Evolutionary conservation across 2,113 vertebrate genomes (phyloP), one percentile per base, ranked within the genome.

Genomic region (Chlamydotis undulata): DNA sequence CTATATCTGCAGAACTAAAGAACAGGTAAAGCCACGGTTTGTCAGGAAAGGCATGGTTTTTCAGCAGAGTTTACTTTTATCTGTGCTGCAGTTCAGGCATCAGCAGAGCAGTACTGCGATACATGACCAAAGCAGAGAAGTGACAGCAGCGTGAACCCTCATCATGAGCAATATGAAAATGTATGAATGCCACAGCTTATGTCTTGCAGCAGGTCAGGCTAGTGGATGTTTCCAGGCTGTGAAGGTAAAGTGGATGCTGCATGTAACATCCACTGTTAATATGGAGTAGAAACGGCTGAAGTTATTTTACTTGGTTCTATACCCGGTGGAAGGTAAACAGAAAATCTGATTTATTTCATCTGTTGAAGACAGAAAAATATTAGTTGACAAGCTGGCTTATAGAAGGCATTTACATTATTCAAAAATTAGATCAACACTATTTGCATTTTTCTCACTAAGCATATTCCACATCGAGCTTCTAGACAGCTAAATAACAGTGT

Each of bases 401-500:
- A 61, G 10, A 45, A 12, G 28, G 19, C 24, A 79, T 91, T 80
- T 69, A 55, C 4, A 68, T 69, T 67, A 55, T 47, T 94, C 12
- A 82, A 84, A 87, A 92, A 70, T 64, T 74, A 29, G 68, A 91
- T 61, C 56, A 90, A 64, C 11, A 59, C 4, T 31, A 61, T 83
- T 84, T 85, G 52, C 67, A 85, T 93, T 96, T 95, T 84, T 91
- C 70, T 95, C 39, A 88, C 85, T 78, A 75, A 45, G 35, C 9
- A 69, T 25, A 70, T 69, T 85, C 56, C 1, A 4, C 25, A 50
- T 4, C 49, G 52, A 74, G 43, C 21, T 65, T 60, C 53, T 79
- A 50, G 75, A 68, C 45, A 75, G 33, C 41, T 69, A 83, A 47
- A 68, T 41, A 95, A 56, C 31, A 87, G n/a, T 60, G 50, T 47